Percentiles rank a stretch among this genome's conserved stretches.
Evolutionary conservation across 2,888 invertebrate species (phyloP).

Genomic region (Leucania comma): DNA sequence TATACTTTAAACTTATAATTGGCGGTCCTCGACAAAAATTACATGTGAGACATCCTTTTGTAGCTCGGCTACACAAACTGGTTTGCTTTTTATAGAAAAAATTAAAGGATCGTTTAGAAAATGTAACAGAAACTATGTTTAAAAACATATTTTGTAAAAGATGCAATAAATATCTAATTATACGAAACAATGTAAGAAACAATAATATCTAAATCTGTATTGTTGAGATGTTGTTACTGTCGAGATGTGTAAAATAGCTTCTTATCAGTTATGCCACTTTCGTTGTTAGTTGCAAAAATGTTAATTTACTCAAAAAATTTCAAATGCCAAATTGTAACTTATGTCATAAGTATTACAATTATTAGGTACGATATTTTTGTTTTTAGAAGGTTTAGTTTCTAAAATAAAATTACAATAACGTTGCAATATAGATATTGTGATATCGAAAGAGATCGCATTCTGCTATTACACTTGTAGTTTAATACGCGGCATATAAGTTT

Average conservation of each 20-base stretch:
- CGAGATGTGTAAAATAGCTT: not conserved
- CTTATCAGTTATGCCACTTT: conserved; percentile 27
- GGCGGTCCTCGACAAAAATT: conserved; percentile 77
- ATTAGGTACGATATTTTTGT: too few relatives aligned
- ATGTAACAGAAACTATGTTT: not conserved
- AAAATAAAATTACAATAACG: too few relatives aligned
- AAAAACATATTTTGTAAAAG: not conserved
- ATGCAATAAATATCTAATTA: not conserved
- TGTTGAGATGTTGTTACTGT: too few relatives aligned
- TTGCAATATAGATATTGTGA: too few relatives aligned
- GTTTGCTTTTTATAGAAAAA: conserved; percentile 48
- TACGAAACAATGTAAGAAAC: too few relatives aligned
- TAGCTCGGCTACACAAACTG: conserved; percentile 56
- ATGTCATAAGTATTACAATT: too few relatives aligned
- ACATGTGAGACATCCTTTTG: conserved; percentile 74
- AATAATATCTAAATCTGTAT: not conserved
- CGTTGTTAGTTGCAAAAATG: too few relatives aligned
- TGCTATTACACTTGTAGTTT: too few relatives aligned
- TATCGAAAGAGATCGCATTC: too few relatives aligned
- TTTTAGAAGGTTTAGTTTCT: too few relatives aligned
- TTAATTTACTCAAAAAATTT: not conserved
- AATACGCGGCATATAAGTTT: too few relatives aligned
- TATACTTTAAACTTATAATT: conserved; percentile 81
- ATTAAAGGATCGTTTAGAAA: conserved; percentile 5
- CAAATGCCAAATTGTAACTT: not conserved